phyloP scores from a whole-genome alignment of 2,888 invertebrate genomes.

The Drosophila demipolita region DNA sequence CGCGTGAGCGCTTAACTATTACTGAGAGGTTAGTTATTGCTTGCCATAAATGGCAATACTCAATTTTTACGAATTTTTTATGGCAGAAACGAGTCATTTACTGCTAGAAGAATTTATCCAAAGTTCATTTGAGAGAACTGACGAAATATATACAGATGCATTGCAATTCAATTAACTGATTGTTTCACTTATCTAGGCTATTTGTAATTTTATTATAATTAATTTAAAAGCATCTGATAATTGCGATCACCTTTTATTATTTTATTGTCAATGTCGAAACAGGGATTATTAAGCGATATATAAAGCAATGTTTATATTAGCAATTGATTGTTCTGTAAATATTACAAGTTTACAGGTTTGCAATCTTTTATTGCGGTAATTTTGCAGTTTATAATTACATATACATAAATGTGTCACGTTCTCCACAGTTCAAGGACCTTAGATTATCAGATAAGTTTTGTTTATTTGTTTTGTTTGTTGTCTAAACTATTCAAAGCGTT shows the following conservation, averaged over 20 bases:
- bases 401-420: too few relatives aligned
- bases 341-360: not conserved
- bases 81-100: not conserved
- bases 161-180: conserved; percentile 5
- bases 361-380: not conserved
- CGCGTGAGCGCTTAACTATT: not conserved
- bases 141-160: not conserved
- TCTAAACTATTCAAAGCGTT: not conserved
- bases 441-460: not conserved
- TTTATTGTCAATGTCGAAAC: not conserved
- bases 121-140: not conserved
- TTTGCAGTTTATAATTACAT: not conserved
- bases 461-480: too few relatives aligned
- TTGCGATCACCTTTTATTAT: conserved; percentile 13
- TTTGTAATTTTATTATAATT: conserved; percentile 3
- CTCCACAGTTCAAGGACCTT: not conserved
- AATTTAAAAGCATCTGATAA: conserved; percentile 4
- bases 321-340: not conserved
- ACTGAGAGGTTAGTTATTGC: conserved; percentile 10
- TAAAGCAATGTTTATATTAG: not conserved
- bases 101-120: not conserved
- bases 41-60: not conserved
- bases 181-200: not conserved
- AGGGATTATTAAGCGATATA: not conserved
- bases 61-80: not conserved